A percentile compares a stretch with the other conserved stretches of the same genome.
phyloP scores from a whole-genome alignment of 2,797 vertebrate genomes.

The Cossypha caffra region DNA sequence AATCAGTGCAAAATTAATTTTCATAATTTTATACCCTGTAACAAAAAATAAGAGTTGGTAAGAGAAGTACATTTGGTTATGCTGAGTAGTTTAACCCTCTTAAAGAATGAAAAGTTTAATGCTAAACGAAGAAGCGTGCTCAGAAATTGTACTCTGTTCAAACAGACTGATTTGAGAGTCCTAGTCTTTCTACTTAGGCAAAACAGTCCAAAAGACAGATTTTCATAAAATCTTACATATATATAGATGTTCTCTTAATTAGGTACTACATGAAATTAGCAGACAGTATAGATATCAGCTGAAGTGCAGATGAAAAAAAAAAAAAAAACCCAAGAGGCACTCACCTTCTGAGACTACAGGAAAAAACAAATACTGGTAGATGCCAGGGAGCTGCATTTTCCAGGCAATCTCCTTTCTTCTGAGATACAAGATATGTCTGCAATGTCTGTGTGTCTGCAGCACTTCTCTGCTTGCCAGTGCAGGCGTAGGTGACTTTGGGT shows the following conservation, averaged over 20 bases:
- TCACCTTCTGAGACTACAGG: neutral
- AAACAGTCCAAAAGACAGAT: neutral
- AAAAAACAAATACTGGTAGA: neutral
- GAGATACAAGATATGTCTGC: neutral
- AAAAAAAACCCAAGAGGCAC: neutral
- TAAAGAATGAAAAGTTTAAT: neutral
- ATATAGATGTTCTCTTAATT: neutral
- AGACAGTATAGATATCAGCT: neutral
- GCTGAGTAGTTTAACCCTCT: neutral
- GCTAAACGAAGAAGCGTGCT: neutral
- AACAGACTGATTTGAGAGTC: neutral
- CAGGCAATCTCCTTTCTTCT: neutral
- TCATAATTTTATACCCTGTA: neutral
- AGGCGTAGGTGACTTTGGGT: neutral
- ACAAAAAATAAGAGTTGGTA: neutral
- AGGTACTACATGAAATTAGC: neutral
- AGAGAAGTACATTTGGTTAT: neutral
- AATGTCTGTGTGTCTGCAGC: fast-evolving
- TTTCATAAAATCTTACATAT: neutral
- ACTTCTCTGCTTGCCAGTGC: neutral
- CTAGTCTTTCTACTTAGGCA: neutral
- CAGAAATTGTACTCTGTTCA: neutral
- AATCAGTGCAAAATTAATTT: neutral
- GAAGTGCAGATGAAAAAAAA: neutral
- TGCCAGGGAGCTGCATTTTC: neutral